These are phyloP conservation scores for Caenorhabditis japonica DNA, from an alignment of 2,888 invertebrate genomes.

Conservation along the genomic window DNA sequence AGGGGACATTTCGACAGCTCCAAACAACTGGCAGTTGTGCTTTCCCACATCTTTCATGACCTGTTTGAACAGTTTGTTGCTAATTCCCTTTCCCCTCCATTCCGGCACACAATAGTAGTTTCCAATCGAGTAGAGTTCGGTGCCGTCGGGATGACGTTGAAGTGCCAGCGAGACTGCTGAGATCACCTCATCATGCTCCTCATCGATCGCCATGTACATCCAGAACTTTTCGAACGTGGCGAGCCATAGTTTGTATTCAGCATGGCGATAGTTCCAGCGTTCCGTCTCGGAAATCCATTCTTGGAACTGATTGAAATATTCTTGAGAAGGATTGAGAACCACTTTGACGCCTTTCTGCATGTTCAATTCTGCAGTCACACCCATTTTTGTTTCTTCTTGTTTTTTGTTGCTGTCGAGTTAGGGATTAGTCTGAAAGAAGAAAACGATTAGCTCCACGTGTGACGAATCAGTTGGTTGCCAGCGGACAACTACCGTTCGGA, in stretches of 20 bases:
- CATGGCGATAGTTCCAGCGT: conserved; percentile 48
- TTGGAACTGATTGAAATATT: conserved; percentile 43
- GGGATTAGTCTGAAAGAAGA: conserved; percentile 21
- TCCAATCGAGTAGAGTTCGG: conserved; percentile 42
- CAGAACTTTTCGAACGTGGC: conserved; percentile 46
- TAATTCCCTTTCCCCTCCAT: conserved; percentile 53
- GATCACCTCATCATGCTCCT: conserved; percentile 38
- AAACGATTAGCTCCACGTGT: not conserved
- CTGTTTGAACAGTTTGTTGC: conserved; percentile 47
- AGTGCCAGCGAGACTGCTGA: conserved; percentile 36
- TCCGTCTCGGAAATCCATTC: conserved; percentile 49
- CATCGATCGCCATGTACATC: conserved; percentile 47
- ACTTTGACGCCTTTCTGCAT: conserved; percentile 49
- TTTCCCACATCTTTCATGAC: conserved; percentile 42
- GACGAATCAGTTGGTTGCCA: conserved; percentile 23
- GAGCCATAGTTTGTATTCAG: conserved; percentile 42
- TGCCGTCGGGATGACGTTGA: conserved; percentile 14
- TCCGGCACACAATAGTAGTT: conserved; percentile 54
- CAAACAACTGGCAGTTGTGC: conserved; percentile 42
- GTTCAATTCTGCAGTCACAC: conserved; percentile 37
- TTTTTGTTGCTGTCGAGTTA: not conserved
- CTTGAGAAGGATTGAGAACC: conserved; percentile 40
- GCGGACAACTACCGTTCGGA: conserved; percentile 20
- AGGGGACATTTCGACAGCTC: conserved; percentile 41
- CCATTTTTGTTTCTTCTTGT: conserved; percentile 10